A percentile compares a stretch with the other conserved stretches of the same genome.
These are phyloP conservation scores for Parauchenoglanis ngamensis DNA, from an alignment of 2,797 vertebrate genomes.

Conservation along the genomic window DNA sequence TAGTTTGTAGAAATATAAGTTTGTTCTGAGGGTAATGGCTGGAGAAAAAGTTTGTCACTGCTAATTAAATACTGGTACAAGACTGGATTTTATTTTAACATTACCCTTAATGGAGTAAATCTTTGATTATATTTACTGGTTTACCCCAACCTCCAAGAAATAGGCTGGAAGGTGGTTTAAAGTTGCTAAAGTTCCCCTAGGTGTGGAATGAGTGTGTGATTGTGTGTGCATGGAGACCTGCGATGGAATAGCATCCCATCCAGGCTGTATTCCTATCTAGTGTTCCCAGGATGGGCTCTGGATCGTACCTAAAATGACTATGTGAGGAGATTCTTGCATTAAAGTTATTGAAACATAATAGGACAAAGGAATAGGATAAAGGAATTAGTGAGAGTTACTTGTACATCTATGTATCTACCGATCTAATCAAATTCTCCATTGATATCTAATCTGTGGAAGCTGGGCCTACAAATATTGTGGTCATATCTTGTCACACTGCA, in stretches of 20 bases:
- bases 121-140: neutral
- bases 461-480: neutral
- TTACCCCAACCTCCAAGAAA: neutral
- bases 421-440: neutral
- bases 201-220: neutral
- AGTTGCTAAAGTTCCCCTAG: neutral
- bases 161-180: no score
- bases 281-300: no score
- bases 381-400: neutral
- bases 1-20: slow-evolving; percentile 45
- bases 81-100: neutral
- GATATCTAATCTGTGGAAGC: neutral
- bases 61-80: neutral
- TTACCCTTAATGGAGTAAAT: neutral
- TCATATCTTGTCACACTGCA: neutral
- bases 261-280: neutral
- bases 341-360: neutral
- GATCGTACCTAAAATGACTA: neutral
- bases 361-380: neutral
- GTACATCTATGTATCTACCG: neutral
- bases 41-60: neutral
- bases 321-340: neutral
- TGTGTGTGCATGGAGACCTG: neutral
- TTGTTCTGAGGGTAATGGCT: slow-evolving; percentile 4
- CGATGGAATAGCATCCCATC: no score